Base-by-base conservation (phyloP, 2,888 invertebrate species). In the Theodoxus fluviatilis region DNA sequence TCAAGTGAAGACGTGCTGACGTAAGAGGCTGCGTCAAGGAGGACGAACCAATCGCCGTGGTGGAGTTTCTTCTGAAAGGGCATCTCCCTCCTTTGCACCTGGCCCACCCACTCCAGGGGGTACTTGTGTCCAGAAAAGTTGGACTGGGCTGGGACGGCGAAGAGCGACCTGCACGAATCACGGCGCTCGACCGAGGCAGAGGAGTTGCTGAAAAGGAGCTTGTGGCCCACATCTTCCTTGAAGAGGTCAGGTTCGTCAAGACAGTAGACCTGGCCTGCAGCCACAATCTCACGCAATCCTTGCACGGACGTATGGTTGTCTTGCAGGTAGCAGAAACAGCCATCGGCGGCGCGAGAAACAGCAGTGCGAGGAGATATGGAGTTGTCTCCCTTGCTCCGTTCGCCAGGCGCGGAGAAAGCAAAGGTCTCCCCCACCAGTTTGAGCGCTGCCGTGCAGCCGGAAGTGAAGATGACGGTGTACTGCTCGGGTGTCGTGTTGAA, bases 291-390 rank as follows among this genome's bases (percentile, higher is more conserved):
- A 83, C 98, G 90, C 91, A 98, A 92, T 15, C 98, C 98, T 72
- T 98, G 89, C 0, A 96, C 95, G 1, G 98, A 98, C 0, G 98
- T 98, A 85, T 98, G 98, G 84, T 94, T 97, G 86, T 98, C 96
- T 84, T 92, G 91, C 68, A 94, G 89, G 85, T 96, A 95, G 9
- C 91, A 90, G 84, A 95, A 94, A 67, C 90, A 89, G 1, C 94
- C 94, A 65, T 28, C 47, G n/a, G n/a, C n/a, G n/a, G n/a, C n/a
- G n/a, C n/a, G n/a, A n/a, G n/a, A 33, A n/a, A n/a, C n/a, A n/a
- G n/a, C n/a, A n/a, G n/a, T n/a, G n/a, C n/a, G n/a, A n/a, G n/a
- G n/a, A n/a, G n/a, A n/a, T n/a, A n/a, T n/a, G n/a, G n/a, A n/a
- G n/a, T n/a, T n/a, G n/a, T n/a, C n/a, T n/a, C n/a, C n/a, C n/a